Evolutionary conservation across 1,140 invertebrate species (phyloP).

Genomic region (Doryteuthis pealeii): DNA sequence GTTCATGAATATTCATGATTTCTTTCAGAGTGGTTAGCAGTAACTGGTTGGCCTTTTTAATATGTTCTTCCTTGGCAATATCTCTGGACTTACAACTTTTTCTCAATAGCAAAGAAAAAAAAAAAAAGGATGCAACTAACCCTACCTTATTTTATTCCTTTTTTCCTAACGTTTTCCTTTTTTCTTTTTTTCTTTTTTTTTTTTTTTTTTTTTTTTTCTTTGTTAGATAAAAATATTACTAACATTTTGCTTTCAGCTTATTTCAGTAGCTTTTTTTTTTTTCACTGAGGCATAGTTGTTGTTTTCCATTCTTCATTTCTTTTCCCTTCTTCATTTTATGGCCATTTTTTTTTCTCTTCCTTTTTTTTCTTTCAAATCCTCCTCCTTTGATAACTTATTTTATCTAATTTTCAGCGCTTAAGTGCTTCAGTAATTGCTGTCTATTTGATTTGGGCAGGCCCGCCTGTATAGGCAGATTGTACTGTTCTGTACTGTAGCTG

Average conservation of each 20-base stretch:
- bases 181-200: too few species aligned
- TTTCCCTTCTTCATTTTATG: neutral
- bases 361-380: too few species aligned
- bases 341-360: too few species aligned
- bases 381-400: too few species aligned
- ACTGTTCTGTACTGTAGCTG: neutral
- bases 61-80: too few species aligned
- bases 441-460: neutral
- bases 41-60: too few species aligned
- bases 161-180: too few species aligned
- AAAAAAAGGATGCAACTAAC: neutral
- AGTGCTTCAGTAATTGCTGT: neutral
- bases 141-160: slow-evolving; percentile 2
- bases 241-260: slow-evolving; percentile 6
- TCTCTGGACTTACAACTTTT: too few species aligned
- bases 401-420: neutral
- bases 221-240: neutral
- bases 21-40: too few species aligned
- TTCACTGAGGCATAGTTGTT: neutral
- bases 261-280: neutral
- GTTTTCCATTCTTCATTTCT: neutral
- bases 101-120: too few species aligned
- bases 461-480: neutral
- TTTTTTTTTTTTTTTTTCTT: neutral
- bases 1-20: too few species aligned